Evolutionary conservation across 2,888 invertebrate genomes (phyloP).

Genomic region (Agriopis aurantiaria): DNA sequence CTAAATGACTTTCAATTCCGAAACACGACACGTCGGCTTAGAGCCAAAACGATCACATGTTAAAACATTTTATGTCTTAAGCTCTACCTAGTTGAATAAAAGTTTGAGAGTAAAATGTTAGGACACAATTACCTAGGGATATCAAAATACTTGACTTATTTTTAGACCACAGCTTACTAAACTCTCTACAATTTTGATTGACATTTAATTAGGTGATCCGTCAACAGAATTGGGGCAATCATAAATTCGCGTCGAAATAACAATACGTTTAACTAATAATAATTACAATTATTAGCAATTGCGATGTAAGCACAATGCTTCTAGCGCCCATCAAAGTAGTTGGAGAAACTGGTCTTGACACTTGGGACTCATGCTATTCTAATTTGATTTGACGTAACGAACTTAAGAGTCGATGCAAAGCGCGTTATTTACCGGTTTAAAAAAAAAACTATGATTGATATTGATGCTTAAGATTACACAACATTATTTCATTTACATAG

Average conservation of each 20-base stretch:
- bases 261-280: constrained; percentile 61
- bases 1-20: constrained; percentile 73
- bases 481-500: background rate
- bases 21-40: constrained; percentile 62
- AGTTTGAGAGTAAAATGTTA: constrained; percentile 23
- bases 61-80: constrained; percentile 34
- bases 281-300: constrained; percentile 79
- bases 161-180: background rate
- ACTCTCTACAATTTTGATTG: background rate
- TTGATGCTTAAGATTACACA: constrained; percentile 23
- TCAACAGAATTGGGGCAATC: constrained; percentile 18
- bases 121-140: constrained; percentile 5
- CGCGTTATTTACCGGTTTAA: constrained; percentile 43
- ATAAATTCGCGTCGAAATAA: constrained; percentile 15
- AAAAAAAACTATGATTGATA: constrained; percentile 35
- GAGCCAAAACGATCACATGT: constrained; percentile 37
- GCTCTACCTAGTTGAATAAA: constrained; percentile 31
- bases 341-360: constrained; percentile 70
- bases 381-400: constrained; percentile 65
- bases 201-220: constrained; percentile 15
- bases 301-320: constrained; percentile 64
- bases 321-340: constrained; percentile 65
- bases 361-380: constrained; percentile 63
- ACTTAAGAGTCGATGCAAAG: constrained; percentile 50
- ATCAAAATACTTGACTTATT: background rate